Evolutionary conservation across 53 echinoderm and acorn worm genomes (phyloP).

Genomic region (Holothuria leucospilota): DNA sequence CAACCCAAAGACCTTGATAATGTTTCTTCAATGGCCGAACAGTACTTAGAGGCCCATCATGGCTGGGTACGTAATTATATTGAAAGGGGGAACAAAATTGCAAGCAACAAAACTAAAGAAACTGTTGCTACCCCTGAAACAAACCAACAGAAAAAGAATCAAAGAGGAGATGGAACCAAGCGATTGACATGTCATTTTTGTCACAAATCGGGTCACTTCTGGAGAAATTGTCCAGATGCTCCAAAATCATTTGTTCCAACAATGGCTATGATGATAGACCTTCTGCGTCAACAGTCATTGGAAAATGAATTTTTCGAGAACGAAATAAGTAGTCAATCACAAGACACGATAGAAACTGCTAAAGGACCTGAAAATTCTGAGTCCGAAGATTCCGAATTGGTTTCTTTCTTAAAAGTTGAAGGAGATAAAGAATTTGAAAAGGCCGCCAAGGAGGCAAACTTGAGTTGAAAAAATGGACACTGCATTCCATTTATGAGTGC

Average conservation of each 20-base stretch:
- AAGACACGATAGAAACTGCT: too few relatives aligned
- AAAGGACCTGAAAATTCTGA: too few relatives aligned
- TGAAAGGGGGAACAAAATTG: too few relatives aligned
- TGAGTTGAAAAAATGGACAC: background rate
- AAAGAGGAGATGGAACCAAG: background rate
- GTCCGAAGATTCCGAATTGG: background rate
- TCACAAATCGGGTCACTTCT: background rate
- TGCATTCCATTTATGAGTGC: background rate
- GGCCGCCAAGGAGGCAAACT: background rate
- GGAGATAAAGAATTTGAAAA: background rate
- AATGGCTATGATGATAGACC: background rate
- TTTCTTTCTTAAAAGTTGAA: background rate
- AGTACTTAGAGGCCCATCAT: slow-evolving; percentile 39
- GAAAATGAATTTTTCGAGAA: too few relatives aligned
- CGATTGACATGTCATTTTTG: background rate
- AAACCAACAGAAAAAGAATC: too few relatives aligned
- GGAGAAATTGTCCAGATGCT: background rate
- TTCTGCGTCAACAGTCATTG: background rate
- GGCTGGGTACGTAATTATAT: slow-evolving; percentile 11
- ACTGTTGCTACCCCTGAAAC: too few relatives aligned
- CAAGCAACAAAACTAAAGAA: too few relatives aligned
- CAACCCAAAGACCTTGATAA: background rate
- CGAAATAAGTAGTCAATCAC: too few relatives aligned
- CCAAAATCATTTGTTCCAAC: background rate
- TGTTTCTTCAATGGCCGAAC: slow-evolving; percentile 8